These are phyloP conservation scores for Ectemnius lituratus DNA, from an alignment of 2,888 invertebrate species.

Conservation along the genomic window DNA sequence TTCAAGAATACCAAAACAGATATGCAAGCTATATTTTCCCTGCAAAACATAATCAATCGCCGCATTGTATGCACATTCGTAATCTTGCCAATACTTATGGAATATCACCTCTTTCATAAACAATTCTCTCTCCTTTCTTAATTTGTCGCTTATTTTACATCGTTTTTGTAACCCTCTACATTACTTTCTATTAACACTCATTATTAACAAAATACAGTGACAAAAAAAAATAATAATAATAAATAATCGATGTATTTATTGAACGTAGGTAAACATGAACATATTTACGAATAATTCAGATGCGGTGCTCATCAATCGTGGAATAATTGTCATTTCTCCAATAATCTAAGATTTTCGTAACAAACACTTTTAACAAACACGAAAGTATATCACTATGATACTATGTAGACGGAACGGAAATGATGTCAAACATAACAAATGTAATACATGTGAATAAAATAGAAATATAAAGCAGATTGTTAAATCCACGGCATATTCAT, in stretches of 20 bases:
- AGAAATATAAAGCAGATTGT: constrained; percentile 50
- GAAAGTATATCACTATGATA: constrained; percentile 46
- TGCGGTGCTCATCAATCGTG: constrained; percentile 9
- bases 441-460: constrained; percentile 54
- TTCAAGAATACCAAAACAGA: too few relatives aligned
- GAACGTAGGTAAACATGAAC: too few relatives aligned
- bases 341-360: constrained; percentile 39
- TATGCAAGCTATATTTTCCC: too few relatives aligned
- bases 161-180: constrained; percentile 3
- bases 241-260: constrained; percentile 20
- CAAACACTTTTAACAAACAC: constrained; percentile 54
- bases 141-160: not conserved
- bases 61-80: too few relatives aligned
- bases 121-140: not conserved
- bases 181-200: constrained; percentile 1
- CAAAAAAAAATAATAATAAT: constrained; percentile 28
- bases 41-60: not conserved
- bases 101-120: too few relatives aligned
- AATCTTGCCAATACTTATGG: too few relatives aligned
- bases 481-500: constrained; percentile 34
- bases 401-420: constrained; percentile 51
- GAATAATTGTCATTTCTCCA: not conserved
- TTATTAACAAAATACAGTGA: constrained; percentile 17
- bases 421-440: constrained; percentile 61
- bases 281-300: not conserved